Percentiles rank a stretch among this genome's conserved stretches.
Evolutionary conservation across 2,888 invertebrate species (phyloP).

Genomic region (Palloptera scutellata): DNA sequence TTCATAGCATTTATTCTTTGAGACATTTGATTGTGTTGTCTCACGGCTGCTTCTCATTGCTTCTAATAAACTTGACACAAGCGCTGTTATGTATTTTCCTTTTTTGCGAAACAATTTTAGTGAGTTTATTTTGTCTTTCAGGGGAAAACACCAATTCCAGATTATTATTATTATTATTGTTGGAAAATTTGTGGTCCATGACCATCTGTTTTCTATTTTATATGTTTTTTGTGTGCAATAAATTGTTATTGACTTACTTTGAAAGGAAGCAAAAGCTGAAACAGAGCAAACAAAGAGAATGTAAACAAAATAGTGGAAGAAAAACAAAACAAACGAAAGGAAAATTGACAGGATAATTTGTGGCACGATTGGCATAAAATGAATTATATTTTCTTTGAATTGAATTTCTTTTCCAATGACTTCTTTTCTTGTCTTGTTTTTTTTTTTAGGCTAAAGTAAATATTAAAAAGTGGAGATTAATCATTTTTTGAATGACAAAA

Average conservation of each 20-base stretch:
- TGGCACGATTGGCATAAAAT: constrained; percentile 7
- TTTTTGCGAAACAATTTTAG: background rate
- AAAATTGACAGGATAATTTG: constrained; percentile 11
- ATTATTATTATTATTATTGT: constrained; percentile 57
- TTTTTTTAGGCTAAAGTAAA: too few species aligned
- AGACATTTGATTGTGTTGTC: too few species aligned
- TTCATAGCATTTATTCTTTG: too few species aligned
- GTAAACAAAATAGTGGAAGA: background rate
- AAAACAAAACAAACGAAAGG: background rate
- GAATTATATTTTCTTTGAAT: background rate
- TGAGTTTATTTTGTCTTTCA: constrained; percentile 2
- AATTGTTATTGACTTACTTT: constrained; percentile 55
- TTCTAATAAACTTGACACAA: too few species aligned
- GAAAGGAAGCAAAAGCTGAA: constrained; percentile 13
- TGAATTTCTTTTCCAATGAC: too few species aligned
- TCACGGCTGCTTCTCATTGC: too few species aligned
- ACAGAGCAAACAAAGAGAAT: constrained; percentile 13
- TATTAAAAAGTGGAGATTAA: too few species aligned
- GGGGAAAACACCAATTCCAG: constrained; percentile 33
- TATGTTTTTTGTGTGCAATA: constrained; percentile 43
- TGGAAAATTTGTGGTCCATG: constrained; percentile 46
- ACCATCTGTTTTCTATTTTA: constrained; percentile 42
- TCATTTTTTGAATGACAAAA: too few species aligned
- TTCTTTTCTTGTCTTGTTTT: too few species aligned
- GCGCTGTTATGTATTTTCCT: too few species aligned